A percentile compares a stretch with the other conserved stretches of the same genome.
Evolutionary conservation across 1,140 invertebrate genomes (phyloP).

Genomic region (Brevipalpus yothersi): DNA sequence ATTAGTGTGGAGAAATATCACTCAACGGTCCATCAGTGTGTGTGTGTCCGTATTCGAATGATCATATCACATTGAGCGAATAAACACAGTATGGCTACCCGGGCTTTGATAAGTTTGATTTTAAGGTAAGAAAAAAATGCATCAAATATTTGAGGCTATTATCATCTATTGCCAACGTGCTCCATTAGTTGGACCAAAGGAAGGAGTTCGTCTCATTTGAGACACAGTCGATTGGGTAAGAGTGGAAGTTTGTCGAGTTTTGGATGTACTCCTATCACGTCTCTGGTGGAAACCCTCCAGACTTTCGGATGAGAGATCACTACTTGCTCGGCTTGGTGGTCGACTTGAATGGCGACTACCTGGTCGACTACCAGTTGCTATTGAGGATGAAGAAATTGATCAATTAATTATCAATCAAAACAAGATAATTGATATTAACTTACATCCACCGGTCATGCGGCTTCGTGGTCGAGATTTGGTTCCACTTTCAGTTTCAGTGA

Average conservation of each 20-base stretch:
- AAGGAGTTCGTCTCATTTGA: background rate
- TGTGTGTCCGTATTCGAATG: too few species aligned
- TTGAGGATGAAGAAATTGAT: background rate
- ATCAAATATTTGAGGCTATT: too few species aligned
- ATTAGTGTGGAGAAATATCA: too few species aligned
- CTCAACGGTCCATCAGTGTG: too few species aligned
- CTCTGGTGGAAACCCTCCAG: constrained; percentile 16
- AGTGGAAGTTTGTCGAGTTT: background rate
- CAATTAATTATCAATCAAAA: background rate
- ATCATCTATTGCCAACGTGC: background rate
- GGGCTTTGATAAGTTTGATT: too few species aligned
- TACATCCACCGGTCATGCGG: constrained; percentile 12
- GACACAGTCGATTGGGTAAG: too few species aligned
- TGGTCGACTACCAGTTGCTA: constrained; percentile 35
- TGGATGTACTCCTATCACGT: background rate
- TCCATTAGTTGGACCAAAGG: background rate
- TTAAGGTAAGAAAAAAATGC: too few species aligned
- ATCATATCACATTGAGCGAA: too few species aligned
- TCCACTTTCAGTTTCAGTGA: constrained; percentile 15
- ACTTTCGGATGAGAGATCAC: constrained; percentile 56
- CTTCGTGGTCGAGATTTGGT: constrained; percentile 15
- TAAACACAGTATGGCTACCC: too few species aligned
- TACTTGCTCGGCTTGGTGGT: constrained; percentile 72
- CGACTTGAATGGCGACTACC: constrained; percentile 38
- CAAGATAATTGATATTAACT: background rate